Evolutionary conservation across 2,888 invertebrate species (phyloP).

Genomic region (Clusia tigrina): DNA sequence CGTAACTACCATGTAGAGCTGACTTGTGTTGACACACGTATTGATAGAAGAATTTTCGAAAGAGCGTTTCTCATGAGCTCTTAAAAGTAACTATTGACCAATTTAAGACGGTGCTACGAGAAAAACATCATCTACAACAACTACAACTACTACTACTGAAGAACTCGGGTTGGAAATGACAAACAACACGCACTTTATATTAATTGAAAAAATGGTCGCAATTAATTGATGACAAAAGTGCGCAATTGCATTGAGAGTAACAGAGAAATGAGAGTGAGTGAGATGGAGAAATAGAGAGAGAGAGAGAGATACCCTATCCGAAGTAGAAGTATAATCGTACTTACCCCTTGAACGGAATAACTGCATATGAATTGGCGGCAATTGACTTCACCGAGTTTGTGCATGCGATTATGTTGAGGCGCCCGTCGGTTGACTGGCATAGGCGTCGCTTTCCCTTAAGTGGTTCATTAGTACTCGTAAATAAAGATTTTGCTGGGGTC

Average conservation of each 20-base stretch:
- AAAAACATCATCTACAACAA: too few species aligned
- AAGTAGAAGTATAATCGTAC: slow-evolving; percentile 3
- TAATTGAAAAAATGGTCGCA: slow-evolving; percentile 14
- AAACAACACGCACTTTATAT: slow-evolving; percentile 17
- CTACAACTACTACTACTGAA: too few species aligned
- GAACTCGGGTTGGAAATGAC: background rate
- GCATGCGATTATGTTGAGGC: background rate
- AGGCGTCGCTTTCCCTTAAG: too few species aligned
- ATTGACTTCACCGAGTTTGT: background rate
- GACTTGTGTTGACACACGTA: too few species aligned
- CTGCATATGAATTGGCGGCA: background rate
- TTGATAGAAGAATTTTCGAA: too few species aligned
- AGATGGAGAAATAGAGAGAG: background rate
- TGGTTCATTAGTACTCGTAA: too few species aligned
- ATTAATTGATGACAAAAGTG: slow-evolving; percentile 21
- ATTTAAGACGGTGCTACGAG: too few species aligned
- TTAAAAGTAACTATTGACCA: too few species aligned
- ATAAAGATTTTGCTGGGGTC: too few species aligned
- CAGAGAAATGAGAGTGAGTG: background rate
- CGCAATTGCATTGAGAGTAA: slow-evolving; percentile 15
- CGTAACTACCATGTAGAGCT: too few species aligned
- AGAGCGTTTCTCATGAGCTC: too few species aligned
- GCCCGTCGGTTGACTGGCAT: background rate
- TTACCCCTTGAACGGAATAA: slow-evolving; percentile 14
- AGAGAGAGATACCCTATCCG: too few species aligned